Percentiles rank a stretch among this genome's conserved stretches.
Conservation (phyloP, 2,797 vertebrate species). For the Diglossa cyanea region DNA sequence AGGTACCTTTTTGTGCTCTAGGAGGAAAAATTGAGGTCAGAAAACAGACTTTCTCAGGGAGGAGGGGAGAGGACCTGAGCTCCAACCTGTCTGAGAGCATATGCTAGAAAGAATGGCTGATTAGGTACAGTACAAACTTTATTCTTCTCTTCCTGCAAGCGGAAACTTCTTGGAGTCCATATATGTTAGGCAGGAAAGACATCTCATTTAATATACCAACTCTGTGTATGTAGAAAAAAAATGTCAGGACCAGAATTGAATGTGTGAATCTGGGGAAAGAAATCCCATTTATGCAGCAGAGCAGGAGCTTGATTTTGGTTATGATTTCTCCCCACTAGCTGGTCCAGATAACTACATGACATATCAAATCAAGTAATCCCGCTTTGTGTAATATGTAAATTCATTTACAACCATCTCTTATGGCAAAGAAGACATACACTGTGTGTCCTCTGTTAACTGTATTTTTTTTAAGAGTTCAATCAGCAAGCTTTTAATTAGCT, state of each 20-base stretch:
- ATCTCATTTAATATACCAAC: not conserved
- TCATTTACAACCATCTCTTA: not conserved
- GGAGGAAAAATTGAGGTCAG: not conserved
- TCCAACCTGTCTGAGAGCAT: not conserved
- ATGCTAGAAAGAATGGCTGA: not conserved
- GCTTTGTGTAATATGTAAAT: not conserved
- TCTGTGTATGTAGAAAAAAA: not conserved
- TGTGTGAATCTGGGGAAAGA: not conserved
- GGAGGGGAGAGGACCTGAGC: not conserved
- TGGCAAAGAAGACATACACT: not conserved
- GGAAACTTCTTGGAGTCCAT: not conserved
- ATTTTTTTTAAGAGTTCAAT: not conserved
- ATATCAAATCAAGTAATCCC: not conserved
- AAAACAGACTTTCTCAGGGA: not conserved
- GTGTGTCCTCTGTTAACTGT: not conserved
- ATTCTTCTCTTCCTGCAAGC: not conserved
- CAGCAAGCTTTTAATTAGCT: not conserved
- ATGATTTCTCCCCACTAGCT: not conserved
- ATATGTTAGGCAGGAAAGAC: not conserved
- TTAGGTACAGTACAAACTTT: not conserved
- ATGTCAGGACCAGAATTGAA: not conserved
- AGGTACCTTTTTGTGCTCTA: not conserved
- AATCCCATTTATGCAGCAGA: not conserved
- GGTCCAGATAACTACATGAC: not conserved
- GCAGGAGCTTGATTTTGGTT: not conserved